Evolutionary conservation across 2,797 vertebrate genomes (phyloP), one percentile per base, ranked within the genome.

Genomic region (Pseudotriccus pelzelni): DNA sequence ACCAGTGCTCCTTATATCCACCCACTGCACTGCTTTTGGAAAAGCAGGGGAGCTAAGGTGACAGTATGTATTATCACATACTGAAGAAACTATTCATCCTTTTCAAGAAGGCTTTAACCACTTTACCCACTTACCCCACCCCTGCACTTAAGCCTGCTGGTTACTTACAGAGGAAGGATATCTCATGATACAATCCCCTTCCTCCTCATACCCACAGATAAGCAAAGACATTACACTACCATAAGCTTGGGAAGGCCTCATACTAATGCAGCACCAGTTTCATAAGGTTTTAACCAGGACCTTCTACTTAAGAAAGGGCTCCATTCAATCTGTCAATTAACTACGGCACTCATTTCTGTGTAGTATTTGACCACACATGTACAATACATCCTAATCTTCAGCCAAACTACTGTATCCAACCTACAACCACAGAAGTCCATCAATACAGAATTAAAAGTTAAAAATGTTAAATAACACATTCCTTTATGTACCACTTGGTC

Each of bases 131-230:
- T 21, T 43, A 62, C 13, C 15, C 39, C n/a, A 78, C 3, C 8
- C 28, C 37, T 6, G 14, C 34, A 46, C 3, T 37, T 27, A 28
- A 28, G 28, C 7, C 37, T 62, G 32, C 19, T 39, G 23, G n/a
- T 12, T 63, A n/a, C 60, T 67, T 50, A 24, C 0, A 55, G 9
- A 76, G 36, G 27, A 77, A 53, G 21, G 27, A 30, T 4, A 52
- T 1, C 39, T 41, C 27, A 27, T 0, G 0, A 28, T 7, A 62
- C 23, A 50, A 13, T 12, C 14, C 36, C 30, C 6, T 12, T 46
- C 39, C 55, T 44, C 28, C 73, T 52, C 36, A 24, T 6, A 72
- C 3, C 19, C 70, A 34, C 13, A 44, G n/a, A 12, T 23, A 30
- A 64, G 21, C 37, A 77, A 50, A 63, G 56, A 70, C 12, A 52